Evolutionary conservation across 2,888 invertebrate species (phyloP).

Genomic region (Antheraea yamamai): DNA sequence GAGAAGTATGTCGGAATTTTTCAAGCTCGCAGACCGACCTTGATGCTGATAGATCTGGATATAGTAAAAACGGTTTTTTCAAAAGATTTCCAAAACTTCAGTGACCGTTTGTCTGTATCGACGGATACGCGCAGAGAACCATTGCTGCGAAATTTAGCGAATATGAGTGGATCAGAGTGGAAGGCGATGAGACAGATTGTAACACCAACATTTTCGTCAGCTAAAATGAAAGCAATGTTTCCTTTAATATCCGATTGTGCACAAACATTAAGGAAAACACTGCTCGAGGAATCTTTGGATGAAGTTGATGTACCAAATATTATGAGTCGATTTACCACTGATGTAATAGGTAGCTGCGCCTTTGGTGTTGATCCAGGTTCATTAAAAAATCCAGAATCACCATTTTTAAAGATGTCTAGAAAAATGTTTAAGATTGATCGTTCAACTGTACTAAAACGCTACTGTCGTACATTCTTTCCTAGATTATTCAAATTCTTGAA

Average conservation of each 20-base stretch:
- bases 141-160: conserved; percentile 69
- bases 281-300: conserved; percentile 48
- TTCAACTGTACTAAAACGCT: conserved; percentile 64
- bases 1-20: conserved; percentile 72
- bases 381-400: conserved; percentile 64
- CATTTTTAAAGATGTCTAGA: conserved; percentile 71
- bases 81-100: conserved; percentile 64
- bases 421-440: conserved; percentile 72
- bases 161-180: conserved; percentile 77
- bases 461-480: conserved; percentile 71
- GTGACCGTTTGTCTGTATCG: conserved; percentile 67
- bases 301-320: conserved; percentile 65
- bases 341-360: conserved; percentile 75
- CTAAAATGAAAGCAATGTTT: conserved; percentile 79
- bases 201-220: conserved; percentile 75
- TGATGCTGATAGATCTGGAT: conserved; percentile 69
- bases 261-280: conserved; percentile 53
- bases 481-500: conserved; percentile 70
- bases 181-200: conserved; percentile 73
- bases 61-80: conserved; percentile 65
- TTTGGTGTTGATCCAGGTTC: conserved; percentile 73
- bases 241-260: conserved; percentile 71
- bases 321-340: conserved; percentile 71
- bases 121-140: conserved; percentile 75
- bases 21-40: conserved; percentile 72